These are phyloP conservation scores for Aquatica leii DNA, from an alignment of 2,888 invertebrate species.

Conservation along the genomic window DNA sequence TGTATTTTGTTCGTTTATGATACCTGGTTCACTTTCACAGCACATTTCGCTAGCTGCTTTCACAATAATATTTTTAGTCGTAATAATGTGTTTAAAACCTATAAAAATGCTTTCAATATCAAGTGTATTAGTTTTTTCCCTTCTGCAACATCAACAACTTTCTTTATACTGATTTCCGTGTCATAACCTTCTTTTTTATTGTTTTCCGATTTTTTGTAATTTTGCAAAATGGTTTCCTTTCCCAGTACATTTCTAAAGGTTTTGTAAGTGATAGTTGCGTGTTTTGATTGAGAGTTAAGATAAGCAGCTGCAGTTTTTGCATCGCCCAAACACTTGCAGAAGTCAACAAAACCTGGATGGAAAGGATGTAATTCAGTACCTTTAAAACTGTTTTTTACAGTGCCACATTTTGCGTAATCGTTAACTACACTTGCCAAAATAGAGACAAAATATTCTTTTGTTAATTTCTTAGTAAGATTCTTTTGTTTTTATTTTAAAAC, in stretches of 20 bases:
- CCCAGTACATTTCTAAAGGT: neutral
- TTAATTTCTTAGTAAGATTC: neutral
- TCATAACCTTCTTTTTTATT: neutral
- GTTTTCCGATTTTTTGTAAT: neutral
- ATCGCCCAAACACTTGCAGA: neutral
- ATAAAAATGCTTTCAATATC: neutral
- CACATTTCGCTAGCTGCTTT: neutral
- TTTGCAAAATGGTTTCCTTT: neutral
- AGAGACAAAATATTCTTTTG: neutral
- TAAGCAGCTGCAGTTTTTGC: too few species aligned
- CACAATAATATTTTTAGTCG: neutral
- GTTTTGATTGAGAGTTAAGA: neutral
- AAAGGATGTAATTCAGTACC: neutral
- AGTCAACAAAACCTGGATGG: neutral
- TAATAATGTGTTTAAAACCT: neutral
- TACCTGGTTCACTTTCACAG: neutral
- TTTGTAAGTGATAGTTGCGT: neutral
- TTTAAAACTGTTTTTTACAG: neutral
- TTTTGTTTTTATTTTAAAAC: neutral
- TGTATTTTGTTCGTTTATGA: neutral
- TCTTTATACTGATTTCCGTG: neutral
- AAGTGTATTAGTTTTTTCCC: neutral
- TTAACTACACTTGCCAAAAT: neutral
- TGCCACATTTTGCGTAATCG: neutral
- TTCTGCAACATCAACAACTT: neutral